phyloP scores from a whole-genome alignment of 2,888 invertebrate genomes.

The Sceliomorpha sp. region DNA sequence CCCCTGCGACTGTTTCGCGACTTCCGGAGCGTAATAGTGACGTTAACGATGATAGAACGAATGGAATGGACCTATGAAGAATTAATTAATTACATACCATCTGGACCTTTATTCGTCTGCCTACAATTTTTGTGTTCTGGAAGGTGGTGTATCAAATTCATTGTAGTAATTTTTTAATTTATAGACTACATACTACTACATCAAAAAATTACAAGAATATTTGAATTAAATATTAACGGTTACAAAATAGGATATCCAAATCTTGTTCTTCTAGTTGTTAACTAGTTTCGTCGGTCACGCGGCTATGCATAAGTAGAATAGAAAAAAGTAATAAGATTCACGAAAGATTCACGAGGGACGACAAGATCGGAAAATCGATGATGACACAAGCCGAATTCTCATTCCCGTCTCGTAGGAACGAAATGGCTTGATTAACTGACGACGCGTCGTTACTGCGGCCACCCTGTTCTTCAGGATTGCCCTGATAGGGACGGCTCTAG shows the following conservation, averaged over 20 bases:
- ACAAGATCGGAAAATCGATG: conserved; percentile 48
- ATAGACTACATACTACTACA: no score
- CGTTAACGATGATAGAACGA: conserved; percentile 45
- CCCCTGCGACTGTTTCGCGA: conserved; percentile 45
- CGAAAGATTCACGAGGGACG: conserved; percentile 33
- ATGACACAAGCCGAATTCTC: conserved; percentile 58
- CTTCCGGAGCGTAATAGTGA: conserved; percentile 24
- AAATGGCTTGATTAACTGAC: conserved; percentile 80
- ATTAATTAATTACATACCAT: conserved; percentile 2
- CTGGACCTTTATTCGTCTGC: neutral
- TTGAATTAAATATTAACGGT: no score
- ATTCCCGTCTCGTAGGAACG: conserved; percentile 70
- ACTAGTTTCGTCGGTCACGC: no score
- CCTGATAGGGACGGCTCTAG: conserved; percentile 63
- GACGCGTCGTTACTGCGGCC: conserved; percentile 75
- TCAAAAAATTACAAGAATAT: no score
- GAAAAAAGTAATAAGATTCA: no score
- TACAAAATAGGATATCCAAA: no score
- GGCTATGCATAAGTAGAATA: no score
- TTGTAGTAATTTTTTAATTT: no score
- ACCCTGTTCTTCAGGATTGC: conserved; percentile 70
- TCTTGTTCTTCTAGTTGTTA: no score
- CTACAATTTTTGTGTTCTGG: neutral
- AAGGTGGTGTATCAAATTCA: no score
- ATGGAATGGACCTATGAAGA: conserved; percentile 2